A percentile compares a stretch with the other conserved stretches of the same genome.
Conservation (phyloP, 2,113 vertebrate genomes). For the Chaenogobius annularis region DNA sequence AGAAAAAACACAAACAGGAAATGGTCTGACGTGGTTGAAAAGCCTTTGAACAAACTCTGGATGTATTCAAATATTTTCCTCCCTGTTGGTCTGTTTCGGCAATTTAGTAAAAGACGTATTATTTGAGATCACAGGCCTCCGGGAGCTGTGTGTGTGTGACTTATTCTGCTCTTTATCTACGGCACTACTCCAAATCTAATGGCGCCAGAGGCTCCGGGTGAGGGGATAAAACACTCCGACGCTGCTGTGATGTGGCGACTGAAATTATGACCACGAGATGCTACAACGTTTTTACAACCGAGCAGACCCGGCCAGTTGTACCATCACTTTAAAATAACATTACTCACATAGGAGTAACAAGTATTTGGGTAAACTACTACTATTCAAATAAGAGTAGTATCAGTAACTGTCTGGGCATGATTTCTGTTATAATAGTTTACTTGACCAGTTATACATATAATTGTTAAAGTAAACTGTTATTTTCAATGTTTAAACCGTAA, state of each 20-base stretch:
- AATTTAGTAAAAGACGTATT: conserved; percentile 35
- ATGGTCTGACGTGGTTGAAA: background rate
- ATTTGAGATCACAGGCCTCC: conserved; percentile 42
- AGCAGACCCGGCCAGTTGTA: background rate
- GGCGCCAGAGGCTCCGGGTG: conserved; percentile 9
- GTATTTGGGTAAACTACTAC: too few relatives aligned
- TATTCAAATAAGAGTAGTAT: too few relatives aligned
- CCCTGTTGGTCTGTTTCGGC: conserved; percentile 7
- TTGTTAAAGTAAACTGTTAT: too few relatives aligned
- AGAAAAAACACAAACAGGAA: background rate
- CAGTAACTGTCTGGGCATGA: too few relatives aligned
- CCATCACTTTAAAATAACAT: too few relatives aligned
- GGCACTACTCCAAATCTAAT: conserved; percentile 36
- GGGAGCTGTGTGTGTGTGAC: conserved; percentile 8
- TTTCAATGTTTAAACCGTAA: too few relatives aligned
- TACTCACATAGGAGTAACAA: too few relatives aligned
- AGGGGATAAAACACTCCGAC: conserved; percentile 1
- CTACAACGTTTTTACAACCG: conserved; percentile 8
- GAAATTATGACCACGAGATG: conserved; percentile 15
- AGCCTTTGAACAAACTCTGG: background rate
- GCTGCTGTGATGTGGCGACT: background rate
- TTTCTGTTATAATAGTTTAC: too few relatives aligned
- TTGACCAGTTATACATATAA: too few relatives aligned
- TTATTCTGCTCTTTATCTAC: conserved; percentile 48
- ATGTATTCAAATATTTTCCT: background rate